Conservation (phyloP, 2,797 vertebrate species). For the Alosa sapidissima region DNA sequence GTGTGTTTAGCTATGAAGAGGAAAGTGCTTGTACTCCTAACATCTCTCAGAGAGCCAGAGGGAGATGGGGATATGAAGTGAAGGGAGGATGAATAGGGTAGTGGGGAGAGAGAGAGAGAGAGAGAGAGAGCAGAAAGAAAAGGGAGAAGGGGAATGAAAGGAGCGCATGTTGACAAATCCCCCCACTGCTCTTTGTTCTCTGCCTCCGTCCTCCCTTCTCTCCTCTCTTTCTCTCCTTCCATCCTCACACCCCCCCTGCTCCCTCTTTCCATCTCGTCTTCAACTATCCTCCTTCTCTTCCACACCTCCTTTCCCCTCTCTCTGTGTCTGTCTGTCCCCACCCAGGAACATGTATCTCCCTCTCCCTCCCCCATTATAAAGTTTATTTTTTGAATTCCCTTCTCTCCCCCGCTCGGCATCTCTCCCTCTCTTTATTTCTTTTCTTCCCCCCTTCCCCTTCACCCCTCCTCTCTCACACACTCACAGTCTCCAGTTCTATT, state of each 20-base stretch:
- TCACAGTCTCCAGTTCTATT: slow-evolving; percentile 52
- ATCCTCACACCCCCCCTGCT: slow-evolving; percentile 39
- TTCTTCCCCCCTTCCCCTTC: neutral
- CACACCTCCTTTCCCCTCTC: slow-evolving; percentile 14
- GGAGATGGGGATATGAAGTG: slow-evolving; percentile 36
- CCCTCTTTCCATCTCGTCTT: slow-evolving; percentile 50
- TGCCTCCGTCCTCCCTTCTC: slow-evolving; percentile 20
- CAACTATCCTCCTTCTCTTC: slow-evolving; percentile 29
- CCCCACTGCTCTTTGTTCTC: slow-evolving; percentile 58
- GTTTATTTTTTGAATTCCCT: neutral
- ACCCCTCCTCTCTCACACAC: neutral
- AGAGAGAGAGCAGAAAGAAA: slow-evolving; percentile 52
- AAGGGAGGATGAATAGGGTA: slow-evolving; percentile 66
- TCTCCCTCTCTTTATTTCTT: neutral
- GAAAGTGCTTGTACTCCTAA: neutral
- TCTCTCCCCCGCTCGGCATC: neutral
- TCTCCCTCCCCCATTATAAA: neutral
- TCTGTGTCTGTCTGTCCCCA: slow-evolving; percentile 20
- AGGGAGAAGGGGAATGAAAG: slow-evolving; percentile 60
- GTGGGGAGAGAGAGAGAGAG: slow-evolving; percentile 42
- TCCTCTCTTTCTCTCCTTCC: slow-evolving; percentile 34
- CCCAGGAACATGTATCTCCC: slow-evolving; percentile 29
- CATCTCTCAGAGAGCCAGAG: neutral
- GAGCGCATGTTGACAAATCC: slow-evolving; percentile 64
- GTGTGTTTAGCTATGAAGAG: neutral